Evolutionary conservation across 2,113 vertebrate species (phyloP), one percentile per base, ranked within the genome.

Genomic region (Cryptotis parvus): DNA sequence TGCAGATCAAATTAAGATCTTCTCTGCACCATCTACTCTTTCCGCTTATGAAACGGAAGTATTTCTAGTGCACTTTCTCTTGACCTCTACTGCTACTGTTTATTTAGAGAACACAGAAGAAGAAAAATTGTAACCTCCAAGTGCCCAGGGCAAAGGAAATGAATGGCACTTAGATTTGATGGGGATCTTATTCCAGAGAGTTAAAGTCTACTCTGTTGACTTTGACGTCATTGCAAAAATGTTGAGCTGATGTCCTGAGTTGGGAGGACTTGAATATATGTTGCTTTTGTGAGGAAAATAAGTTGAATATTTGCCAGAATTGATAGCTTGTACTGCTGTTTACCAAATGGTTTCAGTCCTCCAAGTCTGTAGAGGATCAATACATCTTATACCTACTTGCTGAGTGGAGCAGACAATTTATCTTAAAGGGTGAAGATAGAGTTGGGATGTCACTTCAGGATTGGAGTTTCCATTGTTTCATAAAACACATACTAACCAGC

Each of bases 361-460:
- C 31, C 33, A 2, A 22, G 16, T 55, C 9, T 1, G 0, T 39
- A 37, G 26, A 74, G 39, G 33, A 39, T 4, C 39, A 22, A 11
- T 14, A 55, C 0, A 41, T 39, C 11, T 7, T 61, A 0, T 29
- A 6, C 39, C 1, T 58, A 29, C 26, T 33, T 61, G 3, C 4
- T 74, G 39, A 78, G 7, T 69, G 26, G 55, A 18, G 35, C 35
- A 8, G 37, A 55, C 33, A 29, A 3, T 5, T 24, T 39, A 20
- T 12, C 45, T 18, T 74, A 33, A 14, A 29, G n/a, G n/a, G 2
- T 52, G 43, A 20, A 4, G 12, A 6, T 35, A 52, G 24, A 14
- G 66, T 4, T 39, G 9, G 3, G 2, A 31, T 37, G 18, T 31
- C 2, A 9, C 16, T 68, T 79, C 7, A 66, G 31, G 29, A 3